phyloP scores from a whole-genome alignment of 2,797 vertebrate genomes.

The Pseudopleuronectes americanus region DNA sequence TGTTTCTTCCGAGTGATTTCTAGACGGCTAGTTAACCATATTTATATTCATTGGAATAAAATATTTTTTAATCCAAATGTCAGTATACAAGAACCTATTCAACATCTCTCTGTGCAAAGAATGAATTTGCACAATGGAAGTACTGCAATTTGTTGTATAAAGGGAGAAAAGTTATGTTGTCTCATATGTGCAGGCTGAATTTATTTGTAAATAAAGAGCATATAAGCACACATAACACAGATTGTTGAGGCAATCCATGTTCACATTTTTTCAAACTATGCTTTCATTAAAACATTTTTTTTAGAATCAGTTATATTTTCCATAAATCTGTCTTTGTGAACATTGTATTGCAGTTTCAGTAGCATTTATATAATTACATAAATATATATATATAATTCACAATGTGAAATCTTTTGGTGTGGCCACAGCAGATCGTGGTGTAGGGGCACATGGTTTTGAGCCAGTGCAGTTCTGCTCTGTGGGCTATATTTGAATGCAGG shows the following conservation, averaged over 20 bases:
- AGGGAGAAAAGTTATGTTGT: neutral
- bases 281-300: neutral
- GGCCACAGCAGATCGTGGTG: neutral
- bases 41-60: neutral
- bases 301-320: neutral
- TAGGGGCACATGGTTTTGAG: neutral
- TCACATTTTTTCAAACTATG: too few species aligned
- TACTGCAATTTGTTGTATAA: neutral
- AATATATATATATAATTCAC: too few species aligned
- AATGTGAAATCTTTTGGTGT: neutral
- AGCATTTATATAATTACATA: too few species aligned
- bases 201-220: neutral
- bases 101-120: neutral
- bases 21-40: neutral
- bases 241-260: too few species aligned
- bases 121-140: neutral
- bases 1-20: constrained; percentile 1
- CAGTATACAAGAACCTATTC: neutral
- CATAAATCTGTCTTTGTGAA: neutral
- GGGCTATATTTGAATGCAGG: constrained; percentile 28
- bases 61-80: neutral
- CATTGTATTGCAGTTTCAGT: neutral
- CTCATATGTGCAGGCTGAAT: neutral
- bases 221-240: too few species aligned
- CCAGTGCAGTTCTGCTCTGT: neutral